Conservation (phyloP, 2,113 vertebrate genomes). For the Laterallus jamaicensis region DNA sequence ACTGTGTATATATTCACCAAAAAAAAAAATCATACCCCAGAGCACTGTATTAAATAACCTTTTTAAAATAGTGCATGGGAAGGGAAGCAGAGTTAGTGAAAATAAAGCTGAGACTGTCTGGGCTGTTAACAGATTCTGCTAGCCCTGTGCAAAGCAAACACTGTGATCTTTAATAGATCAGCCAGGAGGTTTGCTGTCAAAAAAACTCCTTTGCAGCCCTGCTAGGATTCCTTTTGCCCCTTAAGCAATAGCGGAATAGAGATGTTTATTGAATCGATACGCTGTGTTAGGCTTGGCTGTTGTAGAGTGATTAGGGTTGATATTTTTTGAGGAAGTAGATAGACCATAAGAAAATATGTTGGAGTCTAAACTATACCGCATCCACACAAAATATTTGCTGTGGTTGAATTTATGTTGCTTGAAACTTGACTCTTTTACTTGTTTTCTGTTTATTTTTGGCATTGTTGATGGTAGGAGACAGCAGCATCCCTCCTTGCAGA, state of each 20-base stretch:
- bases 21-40: background rate
- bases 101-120: background rate
- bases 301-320: background rate
- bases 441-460: slow-evolving; percentile 32
- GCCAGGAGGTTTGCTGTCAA: background rate
- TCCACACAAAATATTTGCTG: slow-evolving; percentile 20
- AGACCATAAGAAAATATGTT: slow-evolving; percentile 8
- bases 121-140: background rate
- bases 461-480: background rate
- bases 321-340: slow-evolving; percentile 32
- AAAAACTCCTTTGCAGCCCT: background rate
- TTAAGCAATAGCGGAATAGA: background rate
- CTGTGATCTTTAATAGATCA: background rate
- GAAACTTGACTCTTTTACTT: slow-evolving; percentile 7
- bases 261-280: slow-evolving; percentile 5
- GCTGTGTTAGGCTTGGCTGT: slow-evolving; percentile 18
- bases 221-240: background rate
- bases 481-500: background rate
- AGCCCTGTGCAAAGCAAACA: background rate
- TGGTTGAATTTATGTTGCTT: background rate
- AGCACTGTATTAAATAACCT: background rate
- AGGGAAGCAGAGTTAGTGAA: background rate
- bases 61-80: background rate
- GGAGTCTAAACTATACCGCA: background rate
- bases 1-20: background rate